phyloP scores from a whole-genome alignment of 2,797 vertebrate genomes.

The Aulostomus chinensis region DNA sequence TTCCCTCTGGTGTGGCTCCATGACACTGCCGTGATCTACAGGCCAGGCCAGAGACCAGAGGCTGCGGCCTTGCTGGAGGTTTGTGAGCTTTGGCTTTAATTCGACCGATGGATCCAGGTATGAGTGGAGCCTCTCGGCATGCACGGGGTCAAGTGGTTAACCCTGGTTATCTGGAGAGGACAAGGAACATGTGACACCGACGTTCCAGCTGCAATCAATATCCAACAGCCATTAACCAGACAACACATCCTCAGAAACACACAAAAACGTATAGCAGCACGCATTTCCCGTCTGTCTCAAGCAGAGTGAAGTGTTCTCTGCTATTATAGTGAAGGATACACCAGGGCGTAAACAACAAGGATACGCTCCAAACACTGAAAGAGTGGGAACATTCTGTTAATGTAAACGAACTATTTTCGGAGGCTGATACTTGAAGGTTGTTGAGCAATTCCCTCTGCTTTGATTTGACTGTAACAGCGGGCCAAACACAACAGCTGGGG shows the following conservation, averaged over 20 bases:
- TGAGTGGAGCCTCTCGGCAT: slow-evolving; percentile 52
- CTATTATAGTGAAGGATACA: slow-evolving; percentile 43
- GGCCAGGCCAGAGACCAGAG: slow-evolving; percentile 38
- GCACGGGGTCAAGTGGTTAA: slow-evolving; percentile 74
- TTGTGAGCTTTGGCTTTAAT: slow-evolving; percentile 20
- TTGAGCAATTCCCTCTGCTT: slow-evolving; percentile 62
- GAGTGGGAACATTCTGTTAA: slow-evolving; percentile 64
- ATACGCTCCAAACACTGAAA: slow-evolving; percentile 57
- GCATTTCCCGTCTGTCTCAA: slow-evolving; percentile 34
- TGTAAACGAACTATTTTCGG: slow-evolving; percentile 69
- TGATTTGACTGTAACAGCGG: slow-evolving; percentile 54
- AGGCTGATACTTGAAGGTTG: slow-evolving; percentile 54
- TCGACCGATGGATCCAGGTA: slow-evolving; percentile 33
- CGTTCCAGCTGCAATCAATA: slow-evolving; percentile 74
- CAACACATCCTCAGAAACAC: slow-evolving; percentile 40
- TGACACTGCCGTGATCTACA: slow-evolving; percentile 48
- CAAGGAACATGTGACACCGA: slow-evolving; percentile 59
- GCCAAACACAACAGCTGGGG: slow-evolving; percentile 68
- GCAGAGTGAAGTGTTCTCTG: slow-evolving; percentile 25
- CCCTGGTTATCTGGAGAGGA: slow-evolving; percentile 70
- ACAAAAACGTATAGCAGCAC: slow-evolving; percentile 11
- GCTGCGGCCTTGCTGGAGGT: slow-evolving; percentile 21
- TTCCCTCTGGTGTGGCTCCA: slow-evolving; percentile 49
- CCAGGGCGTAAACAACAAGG: slow-evolving; percentile 52
- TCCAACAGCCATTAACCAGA: slow-evolving; percentile 73